Conservation (phyloP, 1,140 invertebrate genomes). For the Leptinotarsa texana region DNA sequence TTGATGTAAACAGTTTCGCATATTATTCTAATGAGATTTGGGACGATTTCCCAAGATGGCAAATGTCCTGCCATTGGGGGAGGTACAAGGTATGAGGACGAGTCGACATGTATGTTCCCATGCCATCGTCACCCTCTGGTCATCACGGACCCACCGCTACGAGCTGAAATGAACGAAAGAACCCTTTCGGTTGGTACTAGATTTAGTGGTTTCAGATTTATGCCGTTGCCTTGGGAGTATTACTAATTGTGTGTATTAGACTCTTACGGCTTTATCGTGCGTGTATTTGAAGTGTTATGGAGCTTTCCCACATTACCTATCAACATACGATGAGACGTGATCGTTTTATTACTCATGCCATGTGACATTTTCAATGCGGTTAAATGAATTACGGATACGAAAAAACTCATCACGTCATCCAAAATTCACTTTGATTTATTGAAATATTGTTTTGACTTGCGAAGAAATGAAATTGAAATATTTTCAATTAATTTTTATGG, state of each 20-base stretch:
- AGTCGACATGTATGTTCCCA: slow-evolving; percentile 18
- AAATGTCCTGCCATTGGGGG: background rate
- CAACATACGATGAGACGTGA: background rate
- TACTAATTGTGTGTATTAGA: slow-evolving; percentile 24
- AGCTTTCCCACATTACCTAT: slow-evolving; percentile 15
- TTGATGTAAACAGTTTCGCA: no score
- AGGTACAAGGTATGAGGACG: slow-evolving; percentile 12
- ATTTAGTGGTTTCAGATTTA: slow-evolving; percentile 16
- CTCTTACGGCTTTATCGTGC: slow-evolving; percentile 18
- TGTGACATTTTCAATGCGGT: no score
- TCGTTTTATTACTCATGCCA: no score
- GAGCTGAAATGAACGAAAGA: slow-evolving; percentile 4
- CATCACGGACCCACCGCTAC: slow-evolving; percentile 16
- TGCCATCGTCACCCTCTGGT: slow-evolving; percentile 18
- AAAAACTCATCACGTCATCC: no score
- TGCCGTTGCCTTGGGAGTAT: slow-evolving; percentile 5
- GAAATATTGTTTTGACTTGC: no score
- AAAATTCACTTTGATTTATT: no score
- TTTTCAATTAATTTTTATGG: no score
- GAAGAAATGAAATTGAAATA: no score
- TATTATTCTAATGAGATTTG: no score
- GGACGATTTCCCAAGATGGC: background rate
- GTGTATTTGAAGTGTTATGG: background rate
- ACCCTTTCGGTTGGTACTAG: slow-evolving; percentile 16
- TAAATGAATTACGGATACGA: no score